A percentile compares a stretch with the other conserved stretches of the same genome.
Conservation (phyloP, 37 sponge, comb jelly and placozoan species). For the Halisarca cf. caerulea region DNA sequence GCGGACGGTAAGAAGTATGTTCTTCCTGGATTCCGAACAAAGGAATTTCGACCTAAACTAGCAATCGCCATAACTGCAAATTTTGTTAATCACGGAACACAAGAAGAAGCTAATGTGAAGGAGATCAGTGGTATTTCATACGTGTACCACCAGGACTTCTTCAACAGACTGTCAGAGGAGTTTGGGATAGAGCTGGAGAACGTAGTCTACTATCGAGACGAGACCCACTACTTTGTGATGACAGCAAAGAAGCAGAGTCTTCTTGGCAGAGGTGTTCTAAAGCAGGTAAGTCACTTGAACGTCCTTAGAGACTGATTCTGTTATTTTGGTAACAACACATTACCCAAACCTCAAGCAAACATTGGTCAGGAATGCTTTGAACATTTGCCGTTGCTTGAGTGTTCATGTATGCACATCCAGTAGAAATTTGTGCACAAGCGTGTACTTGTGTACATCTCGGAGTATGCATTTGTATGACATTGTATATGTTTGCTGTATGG, state of each 20-base stretch:
- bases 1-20: slow-evolving; percentile 92
- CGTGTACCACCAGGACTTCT: slow-evolving; percentile 85
- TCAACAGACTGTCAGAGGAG: slow-evolving; percentile 63
- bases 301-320: no score
- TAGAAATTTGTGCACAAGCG: no score
- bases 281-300: slow-evolving; percentile 47
- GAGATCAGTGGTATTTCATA: slow-evolving; percentile 93
- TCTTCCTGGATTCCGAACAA: slow-evolving; percentile 72
- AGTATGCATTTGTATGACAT: no score
- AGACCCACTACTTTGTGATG: slow-evolving; percentile 99
- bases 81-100: slow-evolving; percentile 77
- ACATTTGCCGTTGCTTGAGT: no score
- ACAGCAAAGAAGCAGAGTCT: slow-evolving; percentile 85
- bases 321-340: no score
- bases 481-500: no score
- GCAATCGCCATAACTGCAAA: slow-evolving; percentile 95
- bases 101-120: slow-evolving; percentile 74
- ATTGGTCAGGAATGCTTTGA: no score
- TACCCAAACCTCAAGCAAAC: no score
- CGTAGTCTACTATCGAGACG: slow-evolving; percentile 95
- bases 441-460: no score
- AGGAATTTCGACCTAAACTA: slow-evolving; percentile 89
- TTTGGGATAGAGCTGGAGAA: slow-evolving; percentile 92
- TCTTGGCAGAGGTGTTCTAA: slow-evolving; percentile 79
- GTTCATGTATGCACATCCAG: no score